phyloP scores from a whole-genome alignment of 2,797 vertebrate species.

The Sorex maritimensis region DNA sequence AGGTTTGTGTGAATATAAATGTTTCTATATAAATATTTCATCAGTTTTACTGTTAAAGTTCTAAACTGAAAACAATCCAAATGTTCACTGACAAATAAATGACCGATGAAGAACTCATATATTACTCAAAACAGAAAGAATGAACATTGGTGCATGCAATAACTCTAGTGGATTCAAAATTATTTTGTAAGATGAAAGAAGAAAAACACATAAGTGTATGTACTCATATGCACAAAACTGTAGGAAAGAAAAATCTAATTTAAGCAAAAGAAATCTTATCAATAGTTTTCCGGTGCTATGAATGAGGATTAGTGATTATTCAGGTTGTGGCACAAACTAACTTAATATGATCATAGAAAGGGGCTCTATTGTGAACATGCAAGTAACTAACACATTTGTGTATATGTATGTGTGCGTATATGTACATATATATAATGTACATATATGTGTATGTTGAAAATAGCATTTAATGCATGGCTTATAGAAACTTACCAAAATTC shows the following conservation, averaged over 20 bases:
- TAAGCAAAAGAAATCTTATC: background rate
- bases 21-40: background rate
- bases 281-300: background rate
- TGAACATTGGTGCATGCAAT: background rate
- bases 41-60: slow-evolving; percentile 26
- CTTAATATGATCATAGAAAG: background rate
- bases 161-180: background rate
- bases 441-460: background rate
- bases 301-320: accelerated
- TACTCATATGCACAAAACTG: background rate
- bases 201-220: background rate
- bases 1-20: background rate
- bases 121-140: background rate
- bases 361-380: background rate
- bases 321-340: background rate
- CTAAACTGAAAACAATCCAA: background rate
- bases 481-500: background rate
- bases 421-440: no score
- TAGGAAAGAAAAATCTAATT: background rate
- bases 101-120: background rate
- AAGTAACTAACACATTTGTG: background rate
- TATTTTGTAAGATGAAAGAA: background rate
- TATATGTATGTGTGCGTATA: no score
- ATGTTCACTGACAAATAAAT: background rate
- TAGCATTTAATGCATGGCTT: background rate